These are phyloP conservation scores for Ganaspis brasiliensis DNA, from an alignment of 2,888 invertebrate species.

Conservation along the genomic window DNA sequence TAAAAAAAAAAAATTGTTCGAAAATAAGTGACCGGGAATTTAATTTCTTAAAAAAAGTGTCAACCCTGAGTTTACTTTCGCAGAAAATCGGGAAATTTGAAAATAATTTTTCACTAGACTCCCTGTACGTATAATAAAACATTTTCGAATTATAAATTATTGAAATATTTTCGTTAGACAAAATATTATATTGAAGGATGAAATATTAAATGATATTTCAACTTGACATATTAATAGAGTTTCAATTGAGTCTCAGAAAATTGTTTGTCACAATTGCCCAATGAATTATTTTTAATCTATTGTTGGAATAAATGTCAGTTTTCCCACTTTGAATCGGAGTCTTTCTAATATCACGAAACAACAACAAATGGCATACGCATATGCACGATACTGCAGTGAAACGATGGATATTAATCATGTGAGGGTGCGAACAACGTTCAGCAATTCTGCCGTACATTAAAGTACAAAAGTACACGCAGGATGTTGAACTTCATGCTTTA, in stretches of 20 bases:
- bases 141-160: too few species aligned
- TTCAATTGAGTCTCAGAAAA: slow-evolving; percentile 22
- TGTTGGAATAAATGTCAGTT: slow-evolving; percentile 59
- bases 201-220: not conserved
- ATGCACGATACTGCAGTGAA: slow-evolving; percentile 57
- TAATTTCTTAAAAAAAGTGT: too few species aligned
- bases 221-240: slow-evolving; percentile 7
- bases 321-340: slow-evolving; percentile 53
- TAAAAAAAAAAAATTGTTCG: too few species aligned
- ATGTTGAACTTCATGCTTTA: slow-evolving; percentile 45
- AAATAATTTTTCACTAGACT: too few species aligned
- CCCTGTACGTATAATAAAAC: too few species aligned
- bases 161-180: too few species aligned
- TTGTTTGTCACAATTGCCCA: slow-evolving; percentile 20
- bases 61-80: too few species aligned
- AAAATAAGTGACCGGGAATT: too few species aligned
- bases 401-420: slow-evolving; percentile 67
- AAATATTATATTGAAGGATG: too few species aligned
- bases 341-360: slow-evolving; percentile 66
- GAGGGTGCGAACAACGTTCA: slow-evolving; percentile 54
- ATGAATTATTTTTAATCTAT: slow-evolving; percentile 42
- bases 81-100: too few species aligned
- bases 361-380: slow-evolving; percentile 65
- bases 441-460: slow-evolving; percentile 60
- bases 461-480: slow-evolving; percentile 58